Evolutionary conservation across 1,140 invertebrate species (phyloP).

Genomic region (Drosophila jambulina): DNA sequence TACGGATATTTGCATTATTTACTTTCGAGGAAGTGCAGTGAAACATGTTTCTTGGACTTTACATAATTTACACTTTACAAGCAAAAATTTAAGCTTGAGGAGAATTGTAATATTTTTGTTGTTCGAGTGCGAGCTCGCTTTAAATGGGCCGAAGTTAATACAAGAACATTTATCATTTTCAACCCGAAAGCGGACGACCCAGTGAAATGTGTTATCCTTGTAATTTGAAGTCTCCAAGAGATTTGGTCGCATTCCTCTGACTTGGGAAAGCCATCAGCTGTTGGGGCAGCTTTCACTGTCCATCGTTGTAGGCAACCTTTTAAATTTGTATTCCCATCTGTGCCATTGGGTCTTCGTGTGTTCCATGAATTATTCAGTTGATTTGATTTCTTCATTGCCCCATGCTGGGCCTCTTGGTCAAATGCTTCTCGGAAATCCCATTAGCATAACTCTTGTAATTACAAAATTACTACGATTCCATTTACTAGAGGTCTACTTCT

Average conservation of each 20-base stretch:
- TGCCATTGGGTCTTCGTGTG: conserved; percentile 14
- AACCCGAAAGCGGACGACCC: neutral
- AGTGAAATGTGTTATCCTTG: conserved; percentile 29
- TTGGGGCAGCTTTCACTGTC: conserved; percentile 17
- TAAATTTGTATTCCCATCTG: conserved; percentile 37
- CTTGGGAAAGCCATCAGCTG: conserved; percentile 51
- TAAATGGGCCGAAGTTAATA: neutral
- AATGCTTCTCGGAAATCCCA: conserved; percentile 1
- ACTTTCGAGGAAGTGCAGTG: conserved; percentile 29
- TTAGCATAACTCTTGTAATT: conserved; percentile 1
- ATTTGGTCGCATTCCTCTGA: conserved; percentile 26
- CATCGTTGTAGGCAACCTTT: conserved; percentile 8
- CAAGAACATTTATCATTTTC: conserved; percentile 4
- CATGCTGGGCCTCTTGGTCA: conserved; percentile 1
- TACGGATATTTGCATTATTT: conserved; percentile 48
- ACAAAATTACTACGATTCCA: conserved; percentile 1
- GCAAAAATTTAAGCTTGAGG: conserved; percentile 13
- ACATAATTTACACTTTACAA: conserved; percentile 3
- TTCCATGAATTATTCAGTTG: conserved; percentile 45
- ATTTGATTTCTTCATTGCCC: conserved; percentile 40
- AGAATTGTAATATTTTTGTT: conserved; percentile 9
- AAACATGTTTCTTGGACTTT: conserved; percentile 17
- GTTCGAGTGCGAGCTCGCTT: neutral
- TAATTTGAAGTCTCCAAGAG: conserved; percentile 22
- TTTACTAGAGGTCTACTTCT: neutral